Conservation (phyloP, 2,113 vertebrate species). For the Lamprotornis superbus region DNA sequence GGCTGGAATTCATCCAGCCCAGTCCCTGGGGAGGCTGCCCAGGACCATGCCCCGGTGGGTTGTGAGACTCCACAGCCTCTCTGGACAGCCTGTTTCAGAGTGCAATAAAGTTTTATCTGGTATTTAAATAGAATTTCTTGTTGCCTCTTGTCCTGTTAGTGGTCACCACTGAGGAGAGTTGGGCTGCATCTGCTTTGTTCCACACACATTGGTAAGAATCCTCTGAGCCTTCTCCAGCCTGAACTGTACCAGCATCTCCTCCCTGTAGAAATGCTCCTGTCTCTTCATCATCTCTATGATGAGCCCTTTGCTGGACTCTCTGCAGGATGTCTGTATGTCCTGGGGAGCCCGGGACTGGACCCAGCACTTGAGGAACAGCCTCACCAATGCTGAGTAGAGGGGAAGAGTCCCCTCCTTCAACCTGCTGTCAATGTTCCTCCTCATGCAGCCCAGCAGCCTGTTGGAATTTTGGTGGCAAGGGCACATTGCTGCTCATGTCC, state of each 20-base stretch:
- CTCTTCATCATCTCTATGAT: not conserved
- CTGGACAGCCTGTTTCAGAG: not conserved
- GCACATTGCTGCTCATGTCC: not conserved
- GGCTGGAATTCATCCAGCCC: not conserved
- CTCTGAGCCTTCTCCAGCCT: not conserved
- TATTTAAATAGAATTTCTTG: not conserved
- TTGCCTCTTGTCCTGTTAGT: not conserved
- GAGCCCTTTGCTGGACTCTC: not conserved
- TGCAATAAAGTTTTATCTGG: not conserved
- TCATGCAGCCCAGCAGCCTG: not conserved
- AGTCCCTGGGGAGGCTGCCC: not conserved
- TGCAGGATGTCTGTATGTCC: not conserved
- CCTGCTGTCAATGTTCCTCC: not conserved
- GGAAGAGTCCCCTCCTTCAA: not conserved
- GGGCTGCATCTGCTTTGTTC: not conserved
- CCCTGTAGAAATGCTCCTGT: not conserved
- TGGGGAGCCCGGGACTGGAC: not conserved
- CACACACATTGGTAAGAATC: not conserved
- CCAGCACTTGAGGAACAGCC: not conserved
- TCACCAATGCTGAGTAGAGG: not conserved
- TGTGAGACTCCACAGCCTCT: not conserved
- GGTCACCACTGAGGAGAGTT: not conserved
- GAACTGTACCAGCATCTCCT: not conserved
- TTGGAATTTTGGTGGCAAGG: not conserved
- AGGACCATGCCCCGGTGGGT: not conserved